Evolutionary conservation across 2,113 vertebrate species (phyloP), one percentile per base, ranked within the genome.

Genomic region (Thalassarche chlororhynchos): DNA sequence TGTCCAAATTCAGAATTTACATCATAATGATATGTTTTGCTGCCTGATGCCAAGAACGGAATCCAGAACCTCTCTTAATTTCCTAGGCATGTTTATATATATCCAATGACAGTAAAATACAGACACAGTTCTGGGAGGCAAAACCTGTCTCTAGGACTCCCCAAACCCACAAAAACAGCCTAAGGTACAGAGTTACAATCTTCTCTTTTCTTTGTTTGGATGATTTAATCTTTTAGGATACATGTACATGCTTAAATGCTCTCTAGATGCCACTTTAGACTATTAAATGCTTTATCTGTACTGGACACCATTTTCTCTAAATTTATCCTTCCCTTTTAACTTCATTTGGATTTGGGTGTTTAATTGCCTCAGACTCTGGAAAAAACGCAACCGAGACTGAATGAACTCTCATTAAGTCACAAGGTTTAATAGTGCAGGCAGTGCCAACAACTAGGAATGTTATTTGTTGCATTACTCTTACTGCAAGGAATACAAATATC

Each of bases 1-100:
- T 5, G 4, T 86, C 79, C 92, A 95, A 95, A 89, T 75, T 85
- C 44, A 88, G 51, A 95, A 95, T 97, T 97, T 96, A 75, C 92
- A 96, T 96, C 78, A 87, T 88, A 94, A 96, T 94, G 79, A 83
- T 83, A 44, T 38, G 36, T 86, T 96, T 96, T 34, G 2, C 20
- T 86, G 62, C 44, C 79, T 81, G 64, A 70, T 89, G 82, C 88
- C 90, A 96, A 84, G 83, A 88, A 95, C 10, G 5, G 51, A 88
- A 92, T 93, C 54, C 62, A 95, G 87, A 93, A 86, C 42, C n/a
- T 90, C 79, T 95, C 58, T 64, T 94, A 86, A 62, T 90, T 90
- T 96, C 55, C 71, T 71, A 93, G 46, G 75, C 69, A 46, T 90
- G 71, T 92, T 93, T 96, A 66, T 91, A 74, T 77, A 79, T 83